phyloP scores from a whole-genome alignment of 2,888 invertebrate genomes.

The Microchrysa polita region DNA sequence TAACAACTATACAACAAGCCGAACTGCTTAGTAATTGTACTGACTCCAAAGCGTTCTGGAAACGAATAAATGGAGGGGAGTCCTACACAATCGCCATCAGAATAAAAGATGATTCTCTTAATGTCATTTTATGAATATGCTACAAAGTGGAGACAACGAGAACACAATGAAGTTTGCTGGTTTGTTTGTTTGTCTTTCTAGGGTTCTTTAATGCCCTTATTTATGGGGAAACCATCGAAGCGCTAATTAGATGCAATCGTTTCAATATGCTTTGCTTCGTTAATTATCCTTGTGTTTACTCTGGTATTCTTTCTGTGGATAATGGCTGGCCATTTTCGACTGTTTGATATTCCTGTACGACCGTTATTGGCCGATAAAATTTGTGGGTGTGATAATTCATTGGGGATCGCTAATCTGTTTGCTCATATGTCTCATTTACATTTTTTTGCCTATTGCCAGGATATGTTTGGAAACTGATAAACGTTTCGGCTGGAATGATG shows the following conservation, averaged over 20 bases:
- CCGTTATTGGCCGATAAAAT: constrained; percentile 15
- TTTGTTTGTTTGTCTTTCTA: no score
- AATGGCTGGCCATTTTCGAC: constrained; percentile 23
- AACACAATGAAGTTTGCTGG: no score
- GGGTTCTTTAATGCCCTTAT: constrained; percentile 21
- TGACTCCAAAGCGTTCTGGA: no score
- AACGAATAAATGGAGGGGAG: no score
- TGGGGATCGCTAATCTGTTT: constrained; percentile 32
- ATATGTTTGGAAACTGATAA: constrained; percentile 33
- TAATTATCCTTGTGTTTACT: constrained; percentile 36
- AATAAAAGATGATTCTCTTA: no score
- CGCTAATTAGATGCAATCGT: constrained; percentile 38
- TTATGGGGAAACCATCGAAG: constrained; percentile 29
- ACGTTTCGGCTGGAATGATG: not conserved
- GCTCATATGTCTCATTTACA: constrained; percentile 38
- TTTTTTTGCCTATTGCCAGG: constrained; percentile 23
- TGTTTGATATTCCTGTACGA: constrained; percentile 31
- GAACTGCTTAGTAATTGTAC: no score
- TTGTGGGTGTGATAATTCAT: constrained; percentile 40
- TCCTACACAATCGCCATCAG: no score
- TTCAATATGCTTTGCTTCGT: not conserved
- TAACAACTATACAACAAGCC: no score
- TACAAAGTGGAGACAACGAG: no score
- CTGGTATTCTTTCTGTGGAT: constrained; percentile 31
- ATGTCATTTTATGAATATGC: no score